phyloP scores from a whole-genome alignment of 2,888 invertebrate genomes.

The Lepidocyrtoides sp. region DNA sequence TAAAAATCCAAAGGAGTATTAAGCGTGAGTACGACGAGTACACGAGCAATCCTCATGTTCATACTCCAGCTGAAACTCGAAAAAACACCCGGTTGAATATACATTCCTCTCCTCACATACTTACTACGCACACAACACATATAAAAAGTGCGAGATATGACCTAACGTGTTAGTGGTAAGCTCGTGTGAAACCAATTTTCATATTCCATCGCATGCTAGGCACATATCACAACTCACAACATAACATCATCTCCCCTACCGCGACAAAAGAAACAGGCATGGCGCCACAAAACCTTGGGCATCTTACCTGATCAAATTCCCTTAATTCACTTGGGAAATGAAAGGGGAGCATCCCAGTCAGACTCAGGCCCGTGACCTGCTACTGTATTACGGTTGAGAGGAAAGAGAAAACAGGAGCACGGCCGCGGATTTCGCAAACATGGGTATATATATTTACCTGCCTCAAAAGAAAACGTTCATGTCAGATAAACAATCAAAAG shows the following conservation, averaged over 20 bases:
- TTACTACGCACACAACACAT: too few relatives aligned
- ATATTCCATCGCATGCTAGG: conserved; percentile 13
- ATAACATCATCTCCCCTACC: background rate
- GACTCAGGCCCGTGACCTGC: conserved; percentile 31
- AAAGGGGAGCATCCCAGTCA: conserved; percentile 5
- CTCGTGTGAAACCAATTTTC: conserved; percentile 39
- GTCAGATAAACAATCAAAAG: conserved; percentile 10
- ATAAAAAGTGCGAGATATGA: background rate
- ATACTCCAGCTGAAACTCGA: background rate
- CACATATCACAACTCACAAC: background rate
- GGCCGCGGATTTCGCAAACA: conserved; percentile 21
- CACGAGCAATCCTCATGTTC: background rate
- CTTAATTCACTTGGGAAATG: conserved; percentile 64
- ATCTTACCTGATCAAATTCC: conserved; percentile 71
- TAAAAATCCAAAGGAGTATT: conserved; percentile 28
- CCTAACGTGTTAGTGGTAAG: background rate
- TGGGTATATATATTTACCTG: background rate
- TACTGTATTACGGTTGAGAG: background rate
- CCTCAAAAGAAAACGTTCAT: background rate
- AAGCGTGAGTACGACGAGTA: background rate
- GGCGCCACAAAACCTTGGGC: conserved; percentile 67
- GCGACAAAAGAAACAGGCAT: conserved; percentile 50
- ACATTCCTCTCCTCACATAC: background rate
- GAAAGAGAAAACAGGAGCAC: conserved; percentile 1
- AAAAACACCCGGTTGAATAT: conserved; percentile 1